A percentile compares a stretch with the other conserved stretches of the same genome.
Conservation (phyloP, 2,113 vertebrate species). For the Brienomyrus brachyistius region DNA sequence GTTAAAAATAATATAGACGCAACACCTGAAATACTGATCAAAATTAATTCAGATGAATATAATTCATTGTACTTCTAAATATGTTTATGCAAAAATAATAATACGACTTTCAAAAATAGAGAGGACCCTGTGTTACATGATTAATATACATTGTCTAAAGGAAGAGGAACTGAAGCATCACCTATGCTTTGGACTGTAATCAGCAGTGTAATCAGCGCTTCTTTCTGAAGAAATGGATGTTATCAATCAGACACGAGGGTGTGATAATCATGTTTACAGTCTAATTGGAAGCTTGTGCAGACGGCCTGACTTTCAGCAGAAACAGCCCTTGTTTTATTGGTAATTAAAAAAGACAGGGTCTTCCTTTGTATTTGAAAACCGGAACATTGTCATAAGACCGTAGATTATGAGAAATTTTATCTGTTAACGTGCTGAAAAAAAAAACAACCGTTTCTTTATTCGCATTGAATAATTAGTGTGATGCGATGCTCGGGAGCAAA, state of each 20-base stretch:
- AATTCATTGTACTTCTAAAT: not conserved
- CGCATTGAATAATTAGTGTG: not conserved
- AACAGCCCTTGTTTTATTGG: conserved; percentile 10
- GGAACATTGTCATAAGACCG: not conserved
- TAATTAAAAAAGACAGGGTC: not conserved
- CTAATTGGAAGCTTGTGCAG: conserved; percentile 11
- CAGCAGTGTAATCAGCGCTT: conserved; percentile 8
- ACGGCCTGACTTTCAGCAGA: conserved; percentile 14
- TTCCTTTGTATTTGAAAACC: not conserved
- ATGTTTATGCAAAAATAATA: not conserved
- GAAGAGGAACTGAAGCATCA: conserved; percentile 9
- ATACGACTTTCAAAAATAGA: conserved; percentile 9
- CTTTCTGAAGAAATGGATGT: conserved; percentile 22
- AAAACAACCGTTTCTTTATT: not conserved
- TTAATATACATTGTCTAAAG: conserved; percentile 23
- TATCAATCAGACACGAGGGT: conserved; percentile 19
- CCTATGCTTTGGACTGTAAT: conserved; percentile 16
- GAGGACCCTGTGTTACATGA: conserved; percentile 12
- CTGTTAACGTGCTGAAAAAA: not conserved
- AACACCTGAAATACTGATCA: not conserved
- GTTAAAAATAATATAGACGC: not conserved
- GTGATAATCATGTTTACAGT: conserved; percentile 18
- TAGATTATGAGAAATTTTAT: not conserved
- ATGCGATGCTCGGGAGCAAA: not conserved
- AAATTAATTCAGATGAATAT: not conserved